These are phyloP conservation scores for Orthosia gracilis DNA, from an alignment of 2,888 invertebrate genomes.

Conservation along the genomic window DNA sequence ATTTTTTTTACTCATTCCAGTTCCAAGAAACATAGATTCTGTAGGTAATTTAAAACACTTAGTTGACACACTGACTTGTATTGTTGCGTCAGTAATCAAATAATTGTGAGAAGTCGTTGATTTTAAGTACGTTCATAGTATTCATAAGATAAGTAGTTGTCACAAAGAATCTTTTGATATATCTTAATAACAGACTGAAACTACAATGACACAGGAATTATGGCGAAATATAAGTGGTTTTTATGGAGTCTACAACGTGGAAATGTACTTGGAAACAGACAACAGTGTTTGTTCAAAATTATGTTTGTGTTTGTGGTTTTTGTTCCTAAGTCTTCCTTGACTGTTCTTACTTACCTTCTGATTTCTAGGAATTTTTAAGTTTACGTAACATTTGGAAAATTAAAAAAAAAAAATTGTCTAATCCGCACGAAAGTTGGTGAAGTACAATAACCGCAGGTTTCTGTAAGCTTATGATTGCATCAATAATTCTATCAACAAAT, in stretches of 20 bases:
- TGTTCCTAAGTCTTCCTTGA: not conserved
- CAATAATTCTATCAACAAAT: not conserved
- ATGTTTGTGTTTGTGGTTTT: not conserved
- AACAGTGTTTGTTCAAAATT: not conserved
- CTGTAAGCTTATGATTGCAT: no score
- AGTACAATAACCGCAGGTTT: not conserved
- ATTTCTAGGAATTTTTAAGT: not conserved
- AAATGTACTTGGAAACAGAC: not conserved
- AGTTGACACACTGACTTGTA: slow-evolving; percentile 21
- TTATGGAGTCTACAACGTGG: not conserved
- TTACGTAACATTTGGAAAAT: not conserved
- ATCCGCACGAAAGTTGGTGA: not conserved
- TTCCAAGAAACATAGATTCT: not conserved
- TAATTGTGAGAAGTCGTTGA: slow-evolving; percentile 57
- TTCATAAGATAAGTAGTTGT: slow-evolving; percentile 27
- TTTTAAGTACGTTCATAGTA: slow-evolving; percentile 26
- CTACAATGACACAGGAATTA: not conserved
- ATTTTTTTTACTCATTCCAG: no score
- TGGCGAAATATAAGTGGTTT: not conserved
- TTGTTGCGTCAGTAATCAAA: slow-evolving; percentile 18
- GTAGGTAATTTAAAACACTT: slow-evolving; percentile 14
- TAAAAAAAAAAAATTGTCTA: not conserved
- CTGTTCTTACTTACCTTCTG: not conserved
- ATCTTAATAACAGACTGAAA: slow-evolving; percentile 17
- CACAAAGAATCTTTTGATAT: slow-evolving; percentile 55